phyloP scores from a whole-genome alignment of 1,140 invertebrate species.

The Pomacea maculata region DNA sequence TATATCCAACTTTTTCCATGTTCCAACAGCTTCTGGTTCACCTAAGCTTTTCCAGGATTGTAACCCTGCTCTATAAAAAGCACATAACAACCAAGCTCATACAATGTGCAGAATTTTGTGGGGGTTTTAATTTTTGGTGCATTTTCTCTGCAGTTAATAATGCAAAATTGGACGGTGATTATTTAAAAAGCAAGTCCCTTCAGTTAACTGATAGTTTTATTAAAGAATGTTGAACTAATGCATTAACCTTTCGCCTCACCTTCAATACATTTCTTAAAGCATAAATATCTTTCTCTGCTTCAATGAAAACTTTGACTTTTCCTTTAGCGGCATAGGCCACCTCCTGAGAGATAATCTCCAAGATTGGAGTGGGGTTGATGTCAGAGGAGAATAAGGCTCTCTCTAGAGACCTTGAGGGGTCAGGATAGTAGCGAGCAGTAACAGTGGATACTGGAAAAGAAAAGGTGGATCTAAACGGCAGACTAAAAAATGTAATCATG shows the following conservation, averaged over 20 bases:
- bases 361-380: conserved; percentile 24
- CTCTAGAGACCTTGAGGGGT: conserved; percentile 10
- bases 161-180: not conserved
- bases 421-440: conserved; percentile 7
- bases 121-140: no score
- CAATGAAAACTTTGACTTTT: conserved; percentile 20
- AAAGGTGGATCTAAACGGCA: not conserved
- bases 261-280: conserved; percentile 21
- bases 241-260: not conserved
- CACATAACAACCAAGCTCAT: no score
- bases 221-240: not conserved
- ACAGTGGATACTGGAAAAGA: conserved; percentile 22
- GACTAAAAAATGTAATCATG: no score
- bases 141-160: not conserved
- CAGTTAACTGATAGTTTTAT: not conserved
- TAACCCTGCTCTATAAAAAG: no score
- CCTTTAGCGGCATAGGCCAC: conserved; percentile 23
- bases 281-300: conserved; percentile 18
- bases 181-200: not conserved
- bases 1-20: no score
- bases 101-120: no score
- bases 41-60: no score
- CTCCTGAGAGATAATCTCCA: conserved; percentile 23
- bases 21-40: no score
- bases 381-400: conserved; percentile 16